A percentile compares a stretch with the other conserved stretches of the same genome.
Evolutionary conservation across 1,140 invertebrate species (phyloP).

Genomic region (Mamestra configurata): DNA sequence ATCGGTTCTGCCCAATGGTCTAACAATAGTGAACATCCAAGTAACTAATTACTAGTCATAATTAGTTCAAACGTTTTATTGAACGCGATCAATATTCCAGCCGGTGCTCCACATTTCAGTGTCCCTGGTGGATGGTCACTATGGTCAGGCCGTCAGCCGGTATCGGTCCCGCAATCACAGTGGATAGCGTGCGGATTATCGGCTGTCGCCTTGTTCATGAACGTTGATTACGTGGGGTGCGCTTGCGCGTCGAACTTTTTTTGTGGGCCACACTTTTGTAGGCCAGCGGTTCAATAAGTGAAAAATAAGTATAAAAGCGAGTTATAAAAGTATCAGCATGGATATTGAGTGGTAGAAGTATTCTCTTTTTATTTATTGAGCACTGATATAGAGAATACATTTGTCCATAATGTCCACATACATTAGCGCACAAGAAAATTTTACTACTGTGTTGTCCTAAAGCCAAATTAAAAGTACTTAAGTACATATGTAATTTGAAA

Average conservation of each 20-base stretch:
- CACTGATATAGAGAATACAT: too few species aligned
- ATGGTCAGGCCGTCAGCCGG: not conserved
- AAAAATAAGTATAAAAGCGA: too few species aligned
- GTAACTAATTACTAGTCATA: constrained; percentile 5
- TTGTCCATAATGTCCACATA: too few species aligned
- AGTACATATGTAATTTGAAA: too few species aligned
- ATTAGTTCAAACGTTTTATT: constrained; percentile 6
- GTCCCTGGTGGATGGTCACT: constrained; percentile 52
- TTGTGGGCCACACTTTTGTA: not conserved
- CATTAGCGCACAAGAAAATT: too few species aligned
- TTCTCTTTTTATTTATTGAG: too few species aligned
- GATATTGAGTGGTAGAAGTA: too few species aligned
- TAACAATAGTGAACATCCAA: not conserved
- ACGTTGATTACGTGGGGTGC: not conserved
- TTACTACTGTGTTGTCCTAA: too few species aligned
- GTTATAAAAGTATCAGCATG: too few species aligned
- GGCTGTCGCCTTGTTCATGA: constrained; percentile 19
- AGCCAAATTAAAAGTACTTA: too few species aligned
- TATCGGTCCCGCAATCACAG: constrained; percentile 58
- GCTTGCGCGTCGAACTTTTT: not conserved
- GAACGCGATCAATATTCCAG: constrained; percentile 9
- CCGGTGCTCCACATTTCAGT: constrained; percentile 45
- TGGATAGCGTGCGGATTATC: constrained; percentile 56
- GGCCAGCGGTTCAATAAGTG: not conserved
- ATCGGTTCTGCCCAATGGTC: too few species aligned